phyloP scores from a whole-genome alignment of 2,113 vertebrate species.

The Lichenostomus cassidix region DNA sequence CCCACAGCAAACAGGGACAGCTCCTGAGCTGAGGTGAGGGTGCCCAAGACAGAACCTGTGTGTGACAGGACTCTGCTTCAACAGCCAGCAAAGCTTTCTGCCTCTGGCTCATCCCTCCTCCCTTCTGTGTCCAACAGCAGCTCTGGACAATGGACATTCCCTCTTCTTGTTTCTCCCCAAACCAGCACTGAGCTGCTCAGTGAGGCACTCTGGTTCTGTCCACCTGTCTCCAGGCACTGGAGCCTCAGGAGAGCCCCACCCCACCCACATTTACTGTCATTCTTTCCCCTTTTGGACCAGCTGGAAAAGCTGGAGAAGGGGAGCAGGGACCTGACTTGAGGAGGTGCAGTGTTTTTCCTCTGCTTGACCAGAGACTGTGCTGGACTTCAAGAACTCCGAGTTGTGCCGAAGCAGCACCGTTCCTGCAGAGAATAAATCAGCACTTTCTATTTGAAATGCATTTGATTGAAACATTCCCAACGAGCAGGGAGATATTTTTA shows the following conservation, averaged over 20 bases:
- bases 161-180: not conserved
- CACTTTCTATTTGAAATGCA: not conserved
- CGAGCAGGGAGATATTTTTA: not conserved
- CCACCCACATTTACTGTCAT: not conserved
- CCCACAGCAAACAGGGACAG: not conserved
- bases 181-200: not conserved
- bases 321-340: not conserved
- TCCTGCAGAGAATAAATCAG: slow-evolving; percentile 14
- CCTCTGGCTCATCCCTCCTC: not conserved
- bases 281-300: not conserved
- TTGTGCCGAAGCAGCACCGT: not conserved
- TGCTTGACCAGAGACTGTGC: not conserved
- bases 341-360: not conserved
- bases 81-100: not conserved
- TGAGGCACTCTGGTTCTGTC: not conserved
- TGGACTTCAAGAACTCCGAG: not conserved
- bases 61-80: accelerated
- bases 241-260: not conserved
- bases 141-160: accelerated
- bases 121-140: not conserved
- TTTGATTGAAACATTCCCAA: not conserved
- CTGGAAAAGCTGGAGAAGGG: not conserved
- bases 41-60: not conserved
- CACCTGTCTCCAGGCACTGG: too few relatives aligned
- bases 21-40: not conserved